A percentile compares a stretch with the other conserved stretches of the same genome.
phyloP scores from a whole-genome alignment of 64 coral and sea anemone species.

The Platygyra sinensis region DNA sequence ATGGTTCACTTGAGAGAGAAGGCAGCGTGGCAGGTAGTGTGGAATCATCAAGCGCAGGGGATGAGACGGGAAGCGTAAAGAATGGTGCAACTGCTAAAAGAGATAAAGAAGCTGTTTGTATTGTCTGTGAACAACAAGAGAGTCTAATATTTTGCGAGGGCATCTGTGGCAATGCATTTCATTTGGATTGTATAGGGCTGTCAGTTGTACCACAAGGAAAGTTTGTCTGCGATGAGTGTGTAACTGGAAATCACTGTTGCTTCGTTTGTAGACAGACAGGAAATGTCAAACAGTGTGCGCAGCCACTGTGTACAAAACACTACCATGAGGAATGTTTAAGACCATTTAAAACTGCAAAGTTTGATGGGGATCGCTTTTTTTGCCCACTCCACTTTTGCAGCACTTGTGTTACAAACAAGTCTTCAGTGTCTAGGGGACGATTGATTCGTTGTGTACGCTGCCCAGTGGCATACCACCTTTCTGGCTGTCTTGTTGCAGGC shows the following conservation, averaged over 20 bases:
- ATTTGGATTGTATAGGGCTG: constrained; percentile 90
- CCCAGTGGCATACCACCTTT: constrained; percentile 82
- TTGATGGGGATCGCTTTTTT: constrained; percentile 86
- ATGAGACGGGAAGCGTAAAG: constrained; percentile 68
- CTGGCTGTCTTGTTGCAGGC: constrained; percentile 88
- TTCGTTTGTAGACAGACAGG: constrained; percentile 93
- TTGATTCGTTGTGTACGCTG: constrained; percentile 89
- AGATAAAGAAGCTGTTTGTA: constrained; percentile 84
- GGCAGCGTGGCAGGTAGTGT: constrained; percentile 37
- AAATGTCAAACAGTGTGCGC: constrained; percentile 84
- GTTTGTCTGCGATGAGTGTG: constrained; percentile 97
- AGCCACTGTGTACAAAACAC: constrained; percentile 80
- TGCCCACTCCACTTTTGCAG: constrained; percentile 92
- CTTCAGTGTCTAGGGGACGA: constrained; percentile 55
- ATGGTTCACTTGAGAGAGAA: constrained; percentile 40
- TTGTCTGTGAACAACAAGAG: constrained; percentile 93
- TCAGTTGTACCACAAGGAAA: constrained; percentile 75
- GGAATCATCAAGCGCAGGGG: constrained; percentile 52
- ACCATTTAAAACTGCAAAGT: constrained; percentile 72
- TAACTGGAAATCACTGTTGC: constrained; percentile 89
- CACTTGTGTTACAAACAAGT: constrained; percentile 90
- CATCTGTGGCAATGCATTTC: constrained; percentile 91
- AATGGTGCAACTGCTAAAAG: constrained; percentile 48
- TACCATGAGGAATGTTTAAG: constrained; percentile 90
- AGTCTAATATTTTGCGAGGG: constrained; percentile 92